Evolutionary conservation across 1,140 invertebrate genomes (phyloP), one percentile per base, ranked within the genome.

Genomic region (Micrasema longulum): DNA sequence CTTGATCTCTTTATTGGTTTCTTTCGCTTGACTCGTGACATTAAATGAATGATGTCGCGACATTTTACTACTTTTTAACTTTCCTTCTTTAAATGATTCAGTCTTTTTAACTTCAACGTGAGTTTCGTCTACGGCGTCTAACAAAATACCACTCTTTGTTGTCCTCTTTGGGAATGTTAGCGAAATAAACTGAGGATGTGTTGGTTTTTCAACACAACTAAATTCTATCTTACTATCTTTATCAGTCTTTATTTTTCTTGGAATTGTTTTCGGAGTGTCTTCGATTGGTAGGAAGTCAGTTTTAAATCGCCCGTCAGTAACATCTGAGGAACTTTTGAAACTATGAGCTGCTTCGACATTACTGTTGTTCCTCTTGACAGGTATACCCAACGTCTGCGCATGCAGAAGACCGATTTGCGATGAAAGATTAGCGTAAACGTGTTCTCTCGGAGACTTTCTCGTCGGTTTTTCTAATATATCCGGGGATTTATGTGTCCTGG

Each of bases 121-220:
- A n/a, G 47, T 48, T 45, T 72, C 62, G 11, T 69, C 20, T 5
- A 4, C n/a, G 16, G 43, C 20, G 26, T 75, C 73, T n/a, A 65
- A 38, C 2, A 76, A 48, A 50, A 69, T 76, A 0, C 74, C 74
- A 68, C 74, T 76, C 71, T 76, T 76, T 26, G 67, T 73, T 1
- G 74, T 76, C 47, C 74, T 45, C 38, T 76, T 76, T 43, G 74
- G 74, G 36, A 76, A 76, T 38, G 74, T 76, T n/a, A 60, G 67
- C 14, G 74, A 72, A 53, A 35, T 64, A 36, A 70, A 70, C 11
- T 63, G 55, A n/a, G n/a, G n/a, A 57, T 69, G 66, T 11, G 11
- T 14, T 16, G 18, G 14, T 36, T 68, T 68, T 12, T 11, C n/a
- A 69, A 36, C 26, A 16, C n/a, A 65, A 36, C 26, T 57, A 14